phyloP scores from a whole-genome alignment of 2,113 vertebrate genomes.

The Hylia prasina region DNA sequence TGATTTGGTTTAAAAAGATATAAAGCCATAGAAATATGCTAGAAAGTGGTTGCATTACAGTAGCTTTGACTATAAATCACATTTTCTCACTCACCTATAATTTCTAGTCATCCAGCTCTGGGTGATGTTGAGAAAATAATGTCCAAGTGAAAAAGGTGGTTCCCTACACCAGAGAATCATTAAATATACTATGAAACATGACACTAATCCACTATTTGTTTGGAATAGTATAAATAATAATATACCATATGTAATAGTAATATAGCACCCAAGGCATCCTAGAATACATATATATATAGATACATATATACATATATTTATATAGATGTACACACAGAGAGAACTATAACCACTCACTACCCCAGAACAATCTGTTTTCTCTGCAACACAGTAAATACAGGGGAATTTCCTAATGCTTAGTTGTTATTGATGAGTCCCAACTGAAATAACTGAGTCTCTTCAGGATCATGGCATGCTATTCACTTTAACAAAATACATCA shows the following conservation, averaged over 20 bases:
- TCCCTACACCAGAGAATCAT: background rate
- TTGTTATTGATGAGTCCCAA: background rate
- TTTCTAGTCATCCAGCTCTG: background rate
- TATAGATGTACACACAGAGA: background rate
- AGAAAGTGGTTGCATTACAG: background rate
- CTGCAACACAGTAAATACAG: background rate
- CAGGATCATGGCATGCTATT: background rate
- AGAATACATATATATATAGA: background rate
- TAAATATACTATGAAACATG: background rate
- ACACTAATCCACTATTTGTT: background rate
- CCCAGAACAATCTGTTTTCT: background rate
- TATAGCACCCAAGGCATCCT: background rate
- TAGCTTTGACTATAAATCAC: background rate
- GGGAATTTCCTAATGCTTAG: background rate
- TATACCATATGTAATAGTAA: background rate
- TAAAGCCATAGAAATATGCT: background rate
- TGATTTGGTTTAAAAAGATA: background rate
- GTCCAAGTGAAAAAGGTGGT: background rate
- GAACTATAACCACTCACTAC: background rate
- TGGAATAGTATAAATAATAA: background rate
- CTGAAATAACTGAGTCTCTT: background rate
- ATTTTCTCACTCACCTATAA: background rate
- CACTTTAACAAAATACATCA: background rate
- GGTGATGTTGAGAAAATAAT: background rate
- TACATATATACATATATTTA: rapidly evolving